These are phyloP conservation scores for Guaruba guarouba DNA, from an alignment of 2,113 vertebrate genomes.

Conservation along the genomic window DNA sequence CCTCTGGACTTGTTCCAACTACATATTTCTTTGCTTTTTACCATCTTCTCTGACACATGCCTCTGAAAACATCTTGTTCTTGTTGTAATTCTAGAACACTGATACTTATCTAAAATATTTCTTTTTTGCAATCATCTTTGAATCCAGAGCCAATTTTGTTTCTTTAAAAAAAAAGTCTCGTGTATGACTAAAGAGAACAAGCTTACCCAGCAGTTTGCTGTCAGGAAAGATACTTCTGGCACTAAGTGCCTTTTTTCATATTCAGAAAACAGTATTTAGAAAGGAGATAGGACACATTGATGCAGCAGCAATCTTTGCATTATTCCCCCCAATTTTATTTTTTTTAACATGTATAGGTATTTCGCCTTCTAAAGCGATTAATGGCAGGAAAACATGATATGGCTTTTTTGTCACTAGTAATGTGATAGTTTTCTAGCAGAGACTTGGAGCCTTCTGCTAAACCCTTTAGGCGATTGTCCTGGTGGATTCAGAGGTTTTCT, in stretches of 20 bases:
- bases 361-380: constrained; percentile 1
- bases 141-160: background rate
- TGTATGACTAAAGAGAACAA: background rate
- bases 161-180: background rate
- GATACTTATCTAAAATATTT: background rate
- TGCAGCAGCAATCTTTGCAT: background rate
- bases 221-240: background rate
- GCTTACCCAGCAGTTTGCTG: background rate
- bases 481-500: constrained; percentile 39
- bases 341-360: background rate
- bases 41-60: background rate
- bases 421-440: constrained; percentile 20
- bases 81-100: background rate
- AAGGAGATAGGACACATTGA: background rate
- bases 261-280: background rate
- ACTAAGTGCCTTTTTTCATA: background rate
- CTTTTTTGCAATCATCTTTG: background rate
- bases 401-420: constrained; percentile 21
- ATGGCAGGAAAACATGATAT: background rate
- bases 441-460: constrained; percentile 11
- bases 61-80: constrained; percentile 2
- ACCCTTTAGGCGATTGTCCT: background rate
- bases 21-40: background rate
- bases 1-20: background rate
- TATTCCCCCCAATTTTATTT: background rate